Evolutionary conservation across 2,797 vertebrate species (phyloP).

Genomic region (Pseudochromis fuscus): DNA sequence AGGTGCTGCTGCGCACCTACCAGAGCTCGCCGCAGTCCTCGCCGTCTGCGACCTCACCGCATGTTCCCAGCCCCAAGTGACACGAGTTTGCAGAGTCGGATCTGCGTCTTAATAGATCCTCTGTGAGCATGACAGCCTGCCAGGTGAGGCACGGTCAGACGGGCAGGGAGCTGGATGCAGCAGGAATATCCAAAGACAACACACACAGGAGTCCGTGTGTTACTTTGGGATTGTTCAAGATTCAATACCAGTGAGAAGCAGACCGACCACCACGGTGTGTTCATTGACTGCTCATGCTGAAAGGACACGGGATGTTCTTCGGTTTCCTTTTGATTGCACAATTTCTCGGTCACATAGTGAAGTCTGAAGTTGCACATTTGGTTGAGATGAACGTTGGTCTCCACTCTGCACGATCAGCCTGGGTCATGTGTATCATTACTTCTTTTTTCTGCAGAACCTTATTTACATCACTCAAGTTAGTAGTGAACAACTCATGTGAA

Average conservation of each 20-base stretch:
- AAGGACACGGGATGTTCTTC: conserved; percentile 56
- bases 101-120: conserved; percentile 13
- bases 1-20: conserved; percentile 95
- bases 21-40: conserved; percentile 80
- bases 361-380: conserved; percentile 60
- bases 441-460: conserved; percentile 34
- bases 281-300: conserved; percentile 4
- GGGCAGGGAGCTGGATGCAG: conserved; percentile 21
- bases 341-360: conserved; percentile 53
- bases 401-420: conserved; percentile 59
- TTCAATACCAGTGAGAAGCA: conserved; percentile 6
- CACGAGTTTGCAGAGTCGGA: background rate
- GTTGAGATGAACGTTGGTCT: conserved; percentile 28
- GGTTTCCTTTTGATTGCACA: conserved; percentile 57
- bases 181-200: conserved; percentile 20
- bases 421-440: conserved; percentile 35
- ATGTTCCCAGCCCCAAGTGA: conserved; percentile 72
- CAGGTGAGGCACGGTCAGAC: background rate
- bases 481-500: conserved; percentile 66
- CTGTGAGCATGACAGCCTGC: conserved; percentile 27
- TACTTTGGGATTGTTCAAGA: conserved; percentile 26
- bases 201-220: conserved; percentile 6
- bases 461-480: conserved; percentile 49
- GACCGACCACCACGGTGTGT: background rate
- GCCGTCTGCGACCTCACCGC: conserved; percentile 69